Evolutionary conservation across 2,888 invertebrate genomes (phyloP), one percentile per base, ranked within the genome.

Genomic region (Melieria picta): DNA sequence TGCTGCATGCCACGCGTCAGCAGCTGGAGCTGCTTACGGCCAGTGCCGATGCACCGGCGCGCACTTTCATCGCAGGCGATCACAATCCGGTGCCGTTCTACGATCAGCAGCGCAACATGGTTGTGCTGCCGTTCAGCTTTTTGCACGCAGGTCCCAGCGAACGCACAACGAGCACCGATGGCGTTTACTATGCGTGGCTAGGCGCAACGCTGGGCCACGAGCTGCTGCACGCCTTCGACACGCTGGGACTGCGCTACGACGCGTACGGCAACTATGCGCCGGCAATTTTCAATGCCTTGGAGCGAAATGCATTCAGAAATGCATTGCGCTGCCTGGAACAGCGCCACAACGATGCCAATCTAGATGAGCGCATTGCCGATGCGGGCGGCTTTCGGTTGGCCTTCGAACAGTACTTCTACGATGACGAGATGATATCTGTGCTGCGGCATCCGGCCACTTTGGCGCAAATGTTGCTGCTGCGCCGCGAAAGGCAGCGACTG

Each of bases 131-230:
- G 0, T 72, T 76, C 56, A 71, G 72, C 4, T 76, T 78, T n/a
- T 66, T 79, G 0, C 76, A 76, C 11, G 71, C 70, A 42, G 74
- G 71, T 5, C 74, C 78, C 42, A 73, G 79, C 30, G 72, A 76
- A n/a, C 30, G 48, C 0, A 69, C 74, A 3, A 73, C 73, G 4
- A 73, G 76, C 50, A 71, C 77, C 50, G 30, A 30, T 30, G 66
- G 76, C 0, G 77, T 77, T 9, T 77, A 73, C 7, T 79, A 71
- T 47, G 77, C 78, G 9, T 76, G 75, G 52, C 56, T 79, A 72
- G 80, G 78, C 16, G 78, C 77, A 52, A 77, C 75, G 3, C 74
- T 80, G 65, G 80, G 78, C 0, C 80, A 80, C 67, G 80, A 80
- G 70, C 74, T 80, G n/a, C 55, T 79, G 1, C 80, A 80, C 61